Evolutionary conservation across 92 coral and sea anemone species (phyloP), one percentile per base, ranked within the genome.

Genomic region (Parazoanthus atlanticus): DNA sequence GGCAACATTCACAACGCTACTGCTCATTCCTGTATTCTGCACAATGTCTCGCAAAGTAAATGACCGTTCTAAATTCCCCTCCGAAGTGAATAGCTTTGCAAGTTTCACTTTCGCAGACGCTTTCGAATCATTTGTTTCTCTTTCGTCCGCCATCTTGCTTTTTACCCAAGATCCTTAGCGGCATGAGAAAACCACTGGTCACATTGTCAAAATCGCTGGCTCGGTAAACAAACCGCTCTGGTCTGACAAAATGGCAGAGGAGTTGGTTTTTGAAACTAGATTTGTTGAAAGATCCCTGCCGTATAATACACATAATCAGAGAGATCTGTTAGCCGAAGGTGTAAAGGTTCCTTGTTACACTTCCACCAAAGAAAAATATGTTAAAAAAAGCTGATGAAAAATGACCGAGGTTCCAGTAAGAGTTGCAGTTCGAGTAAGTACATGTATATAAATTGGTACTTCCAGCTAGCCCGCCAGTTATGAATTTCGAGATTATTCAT

Each of bases 321-420:
- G 28, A 33, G 31, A 56, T 81, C 46, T 56, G 73, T 25, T 26
- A 40, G 9, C 76, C 21, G 64, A 82, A 38, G 40, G 67, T 47
- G 47, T 23, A 46, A 52, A 79, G 16, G 41, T 28, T 26, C 34
- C n/a, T 4, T 52, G 31, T 28, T 49, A 36, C 38, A 26, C 32
- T 23, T 40, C 28, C 34, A 70, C 31, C 9, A 13, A 2, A 38
- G 19, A 52, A 52, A 15, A 11, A 52, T 52, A 67, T 82, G n/a
- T 2, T 43, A 40, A 19, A n/a, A 58, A 47, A 64, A 21, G 89
- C 73, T 69, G 64, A 79, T 74, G 76, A 80, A 76, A 47, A 15
- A 96, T 96, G 99, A 92, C 88, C 25, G 99, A 96, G 77, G 99
- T 96, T 41, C 99, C 99, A 36, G 95, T 96, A 10, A 91, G 94